Evolutionary conservation across 2,888 invertebrate species (phyloP), one percentile per base, ranked within the genome.

Genomic region (Strigamia maritima): DNA sequence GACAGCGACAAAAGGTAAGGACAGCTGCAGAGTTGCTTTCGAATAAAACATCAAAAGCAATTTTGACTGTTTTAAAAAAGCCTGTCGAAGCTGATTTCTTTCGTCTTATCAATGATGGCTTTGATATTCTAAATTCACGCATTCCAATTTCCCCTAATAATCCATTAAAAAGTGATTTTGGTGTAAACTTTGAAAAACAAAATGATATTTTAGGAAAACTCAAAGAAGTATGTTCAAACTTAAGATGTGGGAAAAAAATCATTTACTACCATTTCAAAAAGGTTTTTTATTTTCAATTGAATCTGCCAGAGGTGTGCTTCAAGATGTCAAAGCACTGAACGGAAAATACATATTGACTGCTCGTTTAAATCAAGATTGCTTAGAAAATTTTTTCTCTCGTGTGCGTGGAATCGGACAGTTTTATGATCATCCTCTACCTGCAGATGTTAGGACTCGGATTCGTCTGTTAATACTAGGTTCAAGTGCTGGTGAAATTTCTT

Each of bases 361-460:
- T 38, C 3, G 77, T 6, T 40, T 77, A 77, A 77, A 77, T 49
- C 77, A 77, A n/a, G 77, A 77, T 40, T 77, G 77, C 19, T 40
- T 77, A 77, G 77, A 70, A 49, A 77, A 77, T 40, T 4, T 77
- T 77, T 77, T 77, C 7, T 77, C 77, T 8, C 3, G 77, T 19
- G 7, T 77, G 6, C n/a, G 77, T 19, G 22, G 38, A 12, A 24
- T 76, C 12, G 76, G 77, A n/a, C 19, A 16, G n/a, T 77, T 77
- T 77, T 77, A 77, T 77, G 54, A 77, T 10, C 54, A 77, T 14
- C 77, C 77, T 7, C 6, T 8, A 44, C 40, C 77, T 6, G 19
- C 44, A 8, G 77, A 77, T 7, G 70, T 77, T 8, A 19, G 44
- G 12, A 70, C n/a, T 8, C 70, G 77, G n/a, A 77, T 77, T 8